A percentile compares a stretch with the other conserved stretches of the same genome.
Conservation (phyloP, 2,797 vertebrate species). For the Anabacerthia variegaticeps region DNA sequence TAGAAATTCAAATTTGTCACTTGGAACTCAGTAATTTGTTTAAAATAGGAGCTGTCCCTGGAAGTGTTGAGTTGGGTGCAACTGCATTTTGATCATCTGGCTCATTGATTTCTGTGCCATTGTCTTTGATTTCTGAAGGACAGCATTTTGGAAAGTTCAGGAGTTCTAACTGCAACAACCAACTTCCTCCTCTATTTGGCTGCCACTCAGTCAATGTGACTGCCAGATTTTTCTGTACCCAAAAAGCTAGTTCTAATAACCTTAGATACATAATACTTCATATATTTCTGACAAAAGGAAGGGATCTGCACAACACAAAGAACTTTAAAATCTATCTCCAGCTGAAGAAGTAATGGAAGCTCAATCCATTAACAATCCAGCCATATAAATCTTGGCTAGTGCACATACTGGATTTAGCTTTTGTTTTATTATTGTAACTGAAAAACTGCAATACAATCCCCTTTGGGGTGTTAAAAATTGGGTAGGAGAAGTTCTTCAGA, state of each 20-base stretch:
- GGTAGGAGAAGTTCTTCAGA: constrained; percentile 7
- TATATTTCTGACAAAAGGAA: background rate
- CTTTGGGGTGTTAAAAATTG: background rate
- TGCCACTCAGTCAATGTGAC: background rate
- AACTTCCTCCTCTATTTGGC: background rate
- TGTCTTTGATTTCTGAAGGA: background rate
- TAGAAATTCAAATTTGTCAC: constrained; percentile 50
- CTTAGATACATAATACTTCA: background rate
- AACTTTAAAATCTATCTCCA: background rate
- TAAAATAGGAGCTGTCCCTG: background rate
- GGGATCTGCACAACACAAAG: background rate
- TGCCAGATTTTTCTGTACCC: background rate
- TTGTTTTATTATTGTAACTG: constrained; percentile 23
- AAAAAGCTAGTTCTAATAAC: background rate
- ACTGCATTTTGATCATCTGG: background rate
- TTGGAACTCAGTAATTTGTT: background rate
- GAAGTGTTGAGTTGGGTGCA: background rate
- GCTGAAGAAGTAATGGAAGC: background rate
- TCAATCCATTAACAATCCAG: background rate
- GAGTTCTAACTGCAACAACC: background rate
- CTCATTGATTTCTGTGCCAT: background rate
- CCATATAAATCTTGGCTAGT: background rate
- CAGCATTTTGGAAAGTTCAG: background rate
- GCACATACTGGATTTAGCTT: background rate
- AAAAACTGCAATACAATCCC: constrained; percentile 5